phyloP scores from a whole-genome alignment of 2,113 vertebrate genomes.

The Cynocephalus volans region DNA sequence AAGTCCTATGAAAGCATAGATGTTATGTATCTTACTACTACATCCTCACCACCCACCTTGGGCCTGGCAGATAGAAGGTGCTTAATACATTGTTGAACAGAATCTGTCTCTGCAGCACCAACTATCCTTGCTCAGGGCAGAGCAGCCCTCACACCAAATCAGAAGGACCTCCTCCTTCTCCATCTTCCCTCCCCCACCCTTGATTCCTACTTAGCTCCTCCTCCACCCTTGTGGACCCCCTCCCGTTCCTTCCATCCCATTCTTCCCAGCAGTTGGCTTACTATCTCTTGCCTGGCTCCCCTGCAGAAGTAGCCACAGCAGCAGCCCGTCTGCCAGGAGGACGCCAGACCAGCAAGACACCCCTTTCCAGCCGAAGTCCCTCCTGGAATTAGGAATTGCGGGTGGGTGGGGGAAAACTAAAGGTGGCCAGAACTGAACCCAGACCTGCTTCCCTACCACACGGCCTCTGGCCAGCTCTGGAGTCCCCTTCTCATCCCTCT shows the following conservation, averaged over 20 bases:
- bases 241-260: background rate
- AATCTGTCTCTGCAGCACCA: conserved; percentile 31
- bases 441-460: background rate
- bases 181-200: background rate
- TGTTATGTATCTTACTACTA: background rate
- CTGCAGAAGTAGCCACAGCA: conserved; percentile 1
- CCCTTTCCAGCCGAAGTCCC: conserved; percentile 10
- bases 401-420: background rate
- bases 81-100: conserved; percentile 25
- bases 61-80: background rate
- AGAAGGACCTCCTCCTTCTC: background rate
- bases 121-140: background rate
- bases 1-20: conserved; percentile 17
- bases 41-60: background rate
- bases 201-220: background rate
- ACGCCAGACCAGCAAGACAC: background rate
- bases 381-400: background rate
- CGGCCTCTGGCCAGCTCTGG: background rate
- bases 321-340: background rate
- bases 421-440: background rate
- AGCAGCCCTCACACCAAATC: background rate
- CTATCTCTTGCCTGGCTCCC: background rate
- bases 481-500: background rate
- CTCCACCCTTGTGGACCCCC: background rate
- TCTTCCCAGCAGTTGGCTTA: background rate